Percentiles rank a stretch among this genome's conserved stretches.
Conservation (phyloP, 35 echinoderm and acorn worm genomes). For the Chiridota heheva region DNA sequence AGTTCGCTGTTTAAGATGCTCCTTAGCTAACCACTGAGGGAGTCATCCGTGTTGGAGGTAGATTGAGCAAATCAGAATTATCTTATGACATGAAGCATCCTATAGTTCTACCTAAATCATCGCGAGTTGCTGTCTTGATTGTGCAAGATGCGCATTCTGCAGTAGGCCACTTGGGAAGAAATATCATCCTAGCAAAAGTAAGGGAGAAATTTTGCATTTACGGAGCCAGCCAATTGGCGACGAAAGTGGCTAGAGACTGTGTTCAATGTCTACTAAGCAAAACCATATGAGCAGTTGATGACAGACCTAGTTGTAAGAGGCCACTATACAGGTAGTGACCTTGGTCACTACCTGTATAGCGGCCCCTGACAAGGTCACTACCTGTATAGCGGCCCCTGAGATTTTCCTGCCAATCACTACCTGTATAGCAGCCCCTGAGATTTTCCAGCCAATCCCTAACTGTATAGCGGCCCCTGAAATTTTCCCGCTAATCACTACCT, state of each 20-base stretch:
- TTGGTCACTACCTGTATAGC: too few species aligned
- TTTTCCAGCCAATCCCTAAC: too few species aligned
- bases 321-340: too few species aligned
- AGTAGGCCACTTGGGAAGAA: conserved; percentile 33
- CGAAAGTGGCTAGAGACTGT: neutral
- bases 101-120: conserved; percentile 24
- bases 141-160: conserved; percentile 15
- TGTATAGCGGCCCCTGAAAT: too few species aligned
- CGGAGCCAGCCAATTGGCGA: neutral
- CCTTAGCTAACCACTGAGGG: neutral
- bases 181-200: conserved; percentile 10
- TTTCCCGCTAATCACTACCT: too few species aligned
- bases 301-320: conserved; percentile 26
- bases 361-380: too few species aligned
- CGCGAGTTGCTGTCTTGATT: conserved; percentile 13
- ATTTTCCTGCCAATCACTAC: too few species aligned
- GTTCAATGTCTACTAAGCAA: conserved; percentile 2
- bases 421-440: too few species aligned
- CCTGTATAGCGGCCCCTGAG: too few species aligned
- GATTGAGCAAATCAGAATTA: conserved; percentile 1
- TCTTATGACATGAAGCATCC: conserved; percentile 23
- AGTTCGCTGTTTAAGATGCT: conserved; percentile 17
- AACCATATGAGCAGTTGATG: conserved; percentile 37
- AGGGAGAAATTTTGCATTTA: conserved; percentile 30
- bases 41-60: conserved; percentile 23